These are phyloP conservation scores for Caracal caracal DNA, from an alignment of 2,113 vertebrate species.

Conservation along the genomic window DNA sequence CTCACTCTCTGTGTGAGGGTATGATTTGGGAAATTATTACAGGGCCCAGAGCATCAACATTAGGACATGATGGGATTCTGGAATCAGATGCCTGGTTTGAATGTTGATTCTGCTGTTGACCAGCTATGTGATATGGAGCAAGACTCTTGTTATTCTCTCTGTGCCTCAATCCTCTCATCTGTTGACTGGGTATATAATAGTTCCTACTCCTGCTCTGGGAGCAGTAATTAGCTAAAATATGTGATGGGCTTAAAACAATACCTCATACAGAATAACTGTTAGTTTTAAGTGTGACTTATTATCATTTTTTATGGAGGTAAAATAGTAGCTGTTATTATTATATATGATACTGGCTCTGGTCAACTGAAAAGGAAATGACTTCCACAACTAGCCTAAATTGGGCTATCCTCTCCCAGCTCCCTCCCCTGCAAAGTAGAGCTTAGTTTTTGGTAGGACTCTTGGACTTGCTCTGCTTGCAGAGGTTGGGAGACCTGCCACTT, in stretches of 20 bases:
- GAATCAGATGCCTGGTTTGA: background rate
- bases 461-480: background rate
- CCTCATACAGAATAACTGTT: background rate
- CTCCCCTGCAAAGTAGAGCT: background rate
- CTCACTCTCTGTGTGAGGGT: background rate
- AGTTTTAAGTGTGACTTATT: background rate
- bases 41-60: background rate
- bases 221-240: background rate
- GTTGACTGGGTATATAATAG: background rate
- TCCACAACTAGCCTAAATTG: background rate
- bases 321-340: background rate
- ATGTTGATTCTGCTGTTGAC: background rate
- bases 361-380: background rate
- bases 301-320: background rate
- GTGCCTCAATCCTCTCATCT: background rate
- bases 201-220: background rate
- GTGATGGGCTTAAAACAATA: background rate
- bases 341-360: background rate
- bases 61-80: background rate
- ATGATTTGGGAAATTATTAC: background rate
- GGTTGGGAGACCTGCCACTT: background rate
- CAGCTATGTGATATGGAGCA: background rate
- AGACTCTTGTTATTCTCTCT: background rate
- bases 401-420: background rate
- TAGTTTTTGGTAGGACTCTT: background rate